Evolutionary conservation across 2,113 vertebrate species (phyloP).

Genomic region (Brachyhypopomus occidentalis): DNA sequence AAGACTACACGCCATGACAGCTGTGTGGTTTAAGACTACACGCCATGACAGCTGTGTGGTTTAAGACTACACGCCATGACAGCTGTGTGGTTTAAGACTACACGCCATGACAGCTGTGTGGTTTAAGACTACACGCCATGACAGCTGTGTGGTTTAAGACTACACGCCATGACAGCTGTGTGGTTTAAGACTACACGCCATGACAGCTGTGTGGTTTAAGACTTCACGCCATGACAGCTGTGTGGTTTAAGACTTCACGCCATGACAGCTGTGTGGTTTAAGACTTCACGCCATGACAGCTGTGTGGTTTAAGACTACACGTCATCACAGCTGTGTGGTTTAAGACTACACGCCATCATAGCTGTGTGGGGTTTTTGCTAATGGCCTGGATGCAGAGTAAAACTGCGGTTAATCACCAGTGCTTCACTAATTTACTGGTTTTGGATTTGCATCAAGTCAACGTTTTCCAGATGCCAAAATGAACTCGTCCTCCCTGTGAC

Average conservation of each 20-base stretch:
- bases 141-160: background rate
- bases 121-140: conserved; percentile 16
- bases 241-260: too few species aligned
- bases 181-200: too few species aligned
- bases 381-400: conserved; percentile 29
- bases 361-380: conserved; percentile 36
- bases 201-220: background rate
- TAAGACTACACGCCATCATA: conserved; percentile 23
- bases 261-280: too few species aligned
- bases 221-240: conserved; percentile 10
- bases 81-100: too few species aligned
- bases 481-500: conserved; percentile 34
- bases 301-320: background rate
- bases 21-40: too few species aligned
- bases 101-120: background rate
- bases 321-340: background rate
- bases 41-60: too few species aligned
- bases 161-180: too few species aligned
- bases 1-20: too few species aligned
- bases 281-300: too few species aligned
- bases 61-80: too few species aligned
- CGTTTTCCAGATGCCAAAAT: conserved; percentile 47
- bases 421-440: conserved; percentile 48
- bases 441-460: conserved; percentile 43
- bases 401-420: conserved; percentile 12